Conservation (phyloP, 2,888 invertebrate species). For the Drosophila buzzatii region DNA sequence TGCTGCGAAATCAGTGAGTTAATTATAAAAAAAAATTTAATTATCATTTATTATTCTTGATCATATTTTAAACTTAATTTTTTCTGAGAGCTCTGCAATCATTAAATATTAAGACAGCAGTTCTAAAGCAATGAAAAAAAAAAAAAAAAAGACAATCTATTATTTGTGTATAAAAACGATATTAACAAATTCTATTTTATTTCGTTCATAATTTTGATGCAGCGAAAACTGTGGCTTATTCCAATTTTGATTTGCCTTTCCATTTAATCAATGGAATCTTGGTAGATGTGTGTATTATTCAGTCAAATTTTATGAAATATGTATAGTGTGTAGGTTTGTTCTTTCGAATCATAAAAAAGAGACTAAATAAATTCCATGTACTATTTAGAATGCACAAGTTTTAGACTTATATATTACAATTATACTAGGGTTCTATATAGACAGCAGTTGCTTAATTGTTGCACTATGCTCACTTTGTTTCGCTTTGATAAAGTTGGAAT, state of each 20-base stretch:
- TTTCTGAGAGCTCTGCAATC: no score
- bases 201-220: constrained; percentile 70
- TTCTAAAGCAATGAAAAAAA: not conserved
- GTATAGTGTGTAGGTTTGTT: constrained; percentile 55
- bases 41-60: not conserved
- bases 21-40: not conserved
- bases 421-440: constrained; percentile 60
- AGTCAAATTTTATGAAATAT: constrained; percentile 54
- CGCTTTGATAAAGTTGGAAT: constrained; percentile 61
- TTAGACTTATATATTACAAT: constrained; percentile 65
- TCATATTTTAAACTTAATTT: not conserved
- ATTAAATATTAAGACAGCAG: not conserved
- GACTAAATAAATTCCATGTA: constrained; percentile 51
- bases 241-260: constrained; percentile 26
- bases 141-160: not conserved
- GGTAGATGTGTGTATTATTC: constrained; percentile 36
- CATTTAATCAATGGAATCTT: constrained; percentile 36
- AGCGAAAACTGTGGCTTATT: constrained; percentile 34
- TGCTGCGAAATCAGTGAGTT: not conserved
- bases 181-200: constrained; percentile 75
- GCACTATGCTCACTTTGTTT: constrained; percentile 50
- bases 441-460: constrained; percentile 54
- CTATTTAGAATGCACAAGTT: constrained; percentile 57
- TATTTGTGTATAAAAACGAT: constrained; percentile 59
- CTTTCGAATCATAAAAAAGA: constrained; percentile 45